Conservation (phyloP, 2,888 invertebrate genomes). For the Xylota sylvarum region DNA sequence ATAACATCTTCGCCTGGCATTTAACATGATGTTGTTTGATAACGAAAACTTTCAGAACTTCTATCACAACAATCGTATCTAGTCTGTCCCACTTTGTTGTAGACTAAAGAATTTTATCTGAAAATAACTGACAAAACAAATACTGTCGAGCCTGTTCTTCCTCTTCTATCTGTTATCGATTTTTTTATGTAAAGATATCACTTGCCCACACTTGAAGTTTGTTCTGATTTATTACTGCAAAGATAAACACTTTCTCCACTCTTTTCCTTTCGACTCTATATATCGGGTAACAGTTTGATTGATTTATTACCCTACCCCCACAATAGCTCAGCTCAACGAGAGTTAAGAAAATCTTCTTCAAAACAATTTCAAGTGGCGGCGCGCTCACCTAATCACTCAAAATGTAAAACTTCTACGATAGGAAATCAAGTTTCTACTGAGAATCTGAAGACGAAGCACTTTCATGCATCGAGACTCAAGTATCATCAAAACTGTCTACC, state of each 20-base stretch:
- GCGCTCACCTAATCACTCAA: conserved; percentile 43
- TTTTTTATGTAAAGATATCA: conserved; percentile 1
- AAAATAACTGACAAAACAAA: conserved; percentile 1
- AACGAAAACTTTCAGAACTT: too few species aligned
- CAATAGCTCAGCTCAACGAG: not conserved
- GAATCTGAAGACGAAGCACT: conserved; percentile 13
- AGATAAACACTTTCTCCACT: not conserved
- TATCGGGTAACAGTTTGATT: conserved; percentile 22
- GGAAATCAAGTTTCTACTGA: conserved; percentile 8
- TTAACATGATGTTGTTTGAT: too few species aligned
- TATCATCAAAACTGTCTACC: conserved; percentile 62
- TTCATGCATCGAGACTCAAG: conserved; percentile 17
- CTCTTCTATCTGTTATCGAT: not conserved
- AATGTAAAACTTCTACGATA: conserved; percentile 22
- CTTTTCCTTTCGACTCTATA: not conserved
- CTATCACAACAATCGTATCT: too few species aligned
- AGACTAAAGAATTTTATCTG: not conserved
- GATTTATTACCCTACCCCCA: conserved; percentile 32
- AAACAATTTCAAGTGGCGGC: conserved; percentile 33
- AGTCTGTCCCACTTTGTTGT: not conserved
- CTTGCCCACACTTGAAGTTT: conserved; percentile 5
- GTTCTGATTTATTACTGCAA: conserved; percentile 35
- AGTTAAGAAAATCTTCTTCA: not conserved
- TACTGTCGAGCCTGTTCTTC: not conserved
- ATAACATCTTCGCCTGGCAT: too few species aligned